Base-by-base conservation (phyloP, 2,888 invertebrate species). In the Trachelus stipa region DNA sequence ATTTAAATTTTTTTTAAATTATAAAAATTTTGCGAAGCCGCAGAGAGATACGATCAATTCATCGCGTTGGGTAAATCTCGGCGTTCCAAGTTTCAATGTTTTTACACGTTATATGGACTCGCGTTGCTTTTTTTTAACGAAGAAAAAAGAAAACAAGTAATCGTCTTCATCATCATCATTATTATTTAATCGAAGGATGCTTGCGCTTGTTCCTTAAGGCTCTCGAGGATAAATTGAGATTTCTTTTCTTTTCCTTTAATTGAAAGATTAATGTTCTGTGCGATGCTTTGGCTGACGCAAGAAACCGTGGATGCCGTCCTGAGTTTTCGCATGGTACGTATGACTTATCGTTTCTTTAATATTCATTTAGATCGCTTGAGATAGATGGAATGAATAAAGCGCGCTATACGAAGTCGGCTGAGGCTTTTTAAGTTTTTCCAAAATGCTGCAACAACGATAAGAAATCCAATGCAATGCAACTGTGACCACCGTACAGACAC, bases 291-390 rank as follows among this genome's bases (percentile, higher is more conserved):
- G 88, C 89, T 88, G 86, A 87, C 86, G 87, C 88, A 87, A 88
- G 88, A 89, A 85, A 83, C 82, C 86, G 81, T 89, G 88, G 89
- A 89, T 87, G 82, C 82, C 82, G 85, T 83, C 85, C 87, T 82
- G 86, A 83, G 86, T 89, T 86, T 73, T 87, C 85, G 90, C 90
- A 90, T 90, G 90, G 90, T 90, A 90, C 87, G 90, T 90, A 90
- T 87, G 79, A 85, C 79, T 85, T 85, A 82, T 86, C 78, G 79
- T 87, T 86, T 86, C 78, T 85, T 84, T 34, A 12, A 74, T 74
- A 74, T 74, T n/a, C 34, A n/a, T 34, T 74, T 74, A 23, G 12
- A 34, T 12, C 30, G 74, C 33, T 34, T 74, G n/a, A 30, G 12
- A 74, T n/a, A 34, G 4, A 74, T 74, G 33, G 34, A 34, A 34